phyloP scores from a whole-genome alignment of 2,888 invertebrate genomes.

The Agonum fuliginosum region DNA sequence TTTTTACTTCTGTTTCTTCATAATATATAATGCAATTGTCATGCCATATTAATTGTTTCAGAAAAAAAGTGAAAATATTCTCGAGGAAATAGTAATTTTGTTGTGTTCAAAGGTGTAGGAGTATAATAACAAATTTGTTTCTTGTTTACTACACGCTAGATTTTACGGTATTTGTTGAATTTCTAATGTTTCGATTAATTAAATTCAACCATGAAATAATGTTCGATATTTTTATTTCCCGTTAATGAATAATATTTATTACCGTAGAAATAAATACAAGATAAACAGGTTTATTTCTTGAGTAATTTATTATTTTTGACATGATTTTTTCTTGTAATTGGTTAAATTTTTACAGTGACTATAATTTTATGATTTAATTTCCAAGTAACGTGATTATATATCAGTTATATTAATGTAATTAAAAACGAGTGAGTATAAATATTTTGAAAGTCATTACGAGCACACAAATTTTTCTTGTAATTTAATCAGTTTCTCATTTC shows the following conservation, averaged over 20 bases:
- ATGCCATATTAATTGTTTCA: slow-evolving; percentile 10
- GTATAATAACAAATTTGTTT: neutral
- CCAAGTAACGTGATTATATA: no score
- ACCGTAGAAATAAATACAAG: neutral
- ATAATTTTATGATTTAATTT: neutral
- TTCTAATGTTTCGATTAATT: neutral
- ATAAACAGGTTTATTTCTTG: neutral
- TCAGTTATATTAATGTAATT: no score
- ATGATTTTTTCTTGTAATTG: neutral
- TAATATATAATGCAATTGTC: neutral
- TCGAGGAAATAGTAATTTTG: neutral
- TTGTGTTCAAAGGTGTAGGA: neutral
- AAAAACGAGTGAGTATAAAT: no score
- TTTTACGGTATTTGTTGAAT: neutral
- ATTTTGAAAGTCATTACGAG: neutral
- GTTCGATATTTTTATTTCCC: neutral
- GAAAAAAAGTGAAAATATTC: slow-evolving; percentile 6
- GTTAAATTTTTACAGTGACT: neutral
- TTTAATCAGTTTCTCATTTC: neutral
- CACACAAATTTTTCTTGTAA: no score
- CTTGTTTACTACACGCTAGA: neutral
- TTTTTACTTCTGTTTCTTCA: neutral
- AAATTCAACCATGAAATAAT: neutral
- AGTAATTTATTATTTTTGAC: neutral
- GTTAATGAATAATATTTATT: neutral